Base-by-base conservation (phyloP, 2,888 invertebrate genomes). In the Andrena hattorfiana region DNA sequence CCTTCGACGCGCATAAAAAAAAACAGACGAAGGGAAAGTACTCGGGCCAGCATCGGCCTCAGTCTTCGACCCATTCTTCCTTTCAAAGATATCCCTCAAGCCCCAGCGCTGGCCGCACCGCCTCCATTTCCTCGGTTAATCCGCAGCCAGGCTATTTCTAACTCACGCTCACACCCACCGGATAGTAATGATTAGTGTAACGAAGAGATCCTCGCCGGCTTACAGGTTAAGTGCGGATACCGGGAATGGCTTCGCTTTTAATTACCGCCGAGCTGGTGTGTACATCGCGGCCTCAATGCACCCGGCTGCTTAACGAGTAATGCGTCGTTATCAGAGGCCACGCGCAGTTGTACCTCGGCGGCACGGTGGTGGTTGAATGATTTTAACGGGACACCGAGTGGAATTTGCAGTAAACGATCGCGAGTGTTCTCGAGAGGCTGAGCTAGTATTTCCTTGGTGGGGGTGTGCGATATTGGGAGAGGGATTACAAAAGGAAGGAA, bases 151-250 rank as follows among this genome's bases (percentile, higher is more conserved):
- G 67, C 63, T 64, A 72, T 77, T 85, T 77, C 60, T 67, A 74
- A 69, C 60, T 60, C 81, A 1, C 26, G 35, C 23, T 28, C 26
- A 54, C 66, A 54, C 66, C 42, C 28, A 20, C 56, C 68, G 85
- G 84, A 81, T 83, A 77, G 88, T 79, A 86, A 87, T 87, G 85
- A 87, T 87, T 85, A 87, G 86, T 86, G 86, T 87, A 87, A 87
- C 86, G 85, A 87, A 80, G 51, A 87, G 84, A 87, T 70, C 81
- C 83, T 49, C 49, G 68, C 56, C 54, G 68, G 80, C 73, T 84
- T 80, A 76, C 67, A 13, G 69, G 75, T 82, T 83, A 86, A 87
- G 84, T 74, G 78, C 86, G 79, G 86, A 85, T 83, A 80, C 85
- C 71, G 71, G 79, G 81, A 88, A 87, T 87, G 86, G 83, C 81